Conservation (phyloP, 2,113 vertebrate genomes). For the Promerops cafer region DNA sequence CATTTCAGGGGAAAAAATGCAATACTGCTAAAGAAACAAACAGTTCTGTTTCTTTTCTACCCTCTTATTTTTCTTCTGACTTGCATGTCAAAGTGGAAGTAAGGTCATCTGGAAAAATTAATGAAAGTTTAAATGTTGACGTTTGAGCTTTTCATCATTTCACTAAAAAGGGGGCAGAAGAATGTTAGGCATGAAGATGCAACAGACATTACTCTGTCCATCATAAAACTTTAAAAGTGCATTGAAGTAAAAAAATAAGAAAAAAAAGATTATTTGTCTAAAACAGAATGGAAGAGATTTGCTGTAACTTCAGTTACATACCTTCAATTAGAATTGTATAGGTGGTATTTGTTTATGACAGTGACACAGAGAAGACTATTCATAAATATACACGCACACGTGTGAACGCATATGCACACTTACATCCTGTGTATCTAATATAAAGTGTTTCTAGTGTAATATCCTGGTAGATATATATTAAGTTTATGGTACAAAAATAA, state of each 20-base stretch:
- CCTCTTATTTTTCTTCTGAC: neutral
- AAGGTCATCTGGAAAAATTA: neutral
- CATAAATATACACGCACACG: fast-evolving
- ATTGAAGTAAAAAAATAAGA: neutral
- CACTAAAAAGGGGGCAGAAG: neutral
- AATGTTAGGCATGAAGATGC: neutral
- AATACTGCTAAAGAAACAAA: neutral
- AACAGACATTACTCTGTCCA: neutral
- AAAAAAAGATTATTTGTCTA: fast-evolving
- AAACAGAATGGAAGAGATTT: neutral
- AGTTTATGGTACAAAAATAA: neutral
- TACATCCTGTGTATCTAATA: neutral
- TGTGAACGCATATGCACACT: fast-evolving
- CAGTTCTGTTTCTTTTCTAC: neutral
- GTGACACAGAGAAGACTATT: neutral
- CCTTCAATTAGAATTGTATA: neutral
- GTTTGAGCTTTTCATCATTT: neutral
- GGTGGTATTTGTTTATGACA: neutral
- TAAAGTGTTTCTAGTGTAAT: neutral
- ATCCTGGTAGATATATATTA: neutral
- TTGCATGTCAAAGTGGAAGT: neutral
- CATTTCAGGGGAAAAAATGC: neutral
- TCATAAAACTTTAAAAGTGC: neutral
- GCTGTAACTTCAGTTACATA: neutral
- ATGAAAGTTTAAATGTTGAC: neutral